Percentiles rank a stretch among this genome's conserved stretches.
Conservation (phyloP, 2,797 vertebrate species). For the Gobionotothen gibberifrons region DNA sequence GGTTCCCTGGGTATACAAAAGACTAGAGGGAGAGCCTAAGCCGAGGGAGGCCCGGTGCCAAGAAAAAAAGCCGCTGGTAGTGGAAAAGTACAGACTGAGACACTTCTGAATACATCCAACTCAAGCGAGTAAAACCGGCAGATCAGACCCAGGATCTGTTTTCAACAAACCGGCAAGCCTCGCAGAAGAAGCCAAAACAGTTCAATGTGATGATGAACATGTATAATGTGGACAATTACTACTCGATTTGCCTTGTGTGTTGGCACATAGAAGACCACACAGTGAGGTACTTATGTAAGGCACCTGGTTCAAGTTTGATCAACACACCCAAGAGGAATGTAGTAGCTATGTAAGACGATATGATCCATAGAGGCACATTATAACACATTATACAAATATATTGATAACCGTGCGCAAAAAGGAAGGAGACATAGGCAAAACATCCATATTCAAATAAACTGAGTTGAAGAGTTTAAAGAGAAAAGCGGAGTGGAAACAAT, state of each 20-base stretch:
- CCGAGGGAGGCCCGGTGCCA: slow-evolving; percentile 64
- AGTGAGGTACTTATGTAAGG: slow-evolving; percentile 59
- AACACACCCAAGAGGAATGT: slow-evolving; percentile 25
- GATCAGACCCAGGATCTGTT: not conserved
- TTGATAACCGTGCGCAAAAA: slow-evolving; percentile 5
- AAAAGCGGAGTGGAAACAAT: not conserved
- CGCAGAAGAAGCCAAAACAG: not conserved
- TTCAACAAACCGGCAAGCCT: not conserved
- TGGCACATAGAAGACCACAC: slow-evolving; percentile 1
- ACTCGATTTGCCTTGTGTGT: not conserved
- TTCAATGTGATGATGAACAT: not conserved
- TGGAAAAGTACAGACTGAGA: slow-evolving; percentile 81
- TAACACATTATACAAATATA: not conserved
- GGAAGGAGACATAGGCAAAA: not conserved
- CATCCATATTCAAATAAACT: not conserved
- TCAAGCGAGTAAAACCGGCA: not conserved
- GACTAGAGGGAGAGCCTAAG: slow-evolving; percentile 40
- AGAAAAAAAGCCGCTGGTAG: slow-evolving; percentile 67
- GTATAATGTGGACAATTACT: not conserved
- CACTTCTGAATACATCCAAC: slow-evolving; percentile 23
- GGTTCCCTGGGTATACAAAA: slow-evolving; percentile 48
- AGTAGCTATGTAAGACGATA: not conserved
- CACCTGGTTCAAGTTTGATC: slow-evolving; percentile 57
- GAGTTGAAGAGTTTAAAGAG: not conserved
- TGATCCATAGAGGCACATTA: not conserved